Evolutionary conservation across 2,113 vertebrate species (phyloP), one percentile per base, ranked within the genome.

Genomic region (Dendrocopos noguchii): DNA sequence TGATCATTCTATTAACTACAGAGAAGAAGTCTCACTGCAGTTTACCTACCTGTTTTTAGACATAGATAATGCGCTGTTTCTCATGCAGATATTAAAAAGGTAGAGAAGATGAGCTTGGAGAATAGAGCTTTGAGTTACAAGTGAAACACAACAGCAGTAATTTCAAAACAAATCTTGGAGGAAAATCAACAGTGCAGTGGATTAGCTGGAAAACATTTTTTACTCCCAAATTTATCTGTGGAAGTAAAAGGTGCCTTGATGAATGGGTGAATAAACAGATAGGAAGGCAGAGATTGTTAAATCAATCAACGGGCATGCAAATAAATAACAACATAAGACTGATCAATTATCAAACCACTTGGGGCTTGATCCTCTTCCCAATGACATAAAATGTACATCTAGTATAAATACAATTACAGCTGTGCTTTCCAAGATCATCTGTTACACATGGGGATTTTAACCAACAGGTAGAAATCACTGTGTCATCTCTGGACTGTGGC

Each of bases 21-120:
- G 3, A 81, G 59, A 87, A 60, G 79, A 65, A 50, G 31, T 83
- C 42, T 94, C 19, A 10, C 50, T 83, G 80, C 46, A 55, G 81
- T 84, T 93, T 65, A 91, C 90, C 68, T 70, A 93, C 94, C 94
- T 95, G 90, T 5, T 90, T 83, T 73, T 74, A 60, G 80, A 81
- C 73, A 87, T 9, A 46, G 4, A 61, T 25, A 84, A 63, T 47
- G 84, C 18, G 73, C 29, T 89, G 22, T 28, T 91, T 90, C 73
- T 75, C 68, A 66, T 66, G 80, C n/a, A 86, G 68, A 46, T 65
- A 73, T 68, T 57, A 50, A 2, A 55, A 67, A 78, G 47, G 73
- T 63, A 83, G 66, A 68, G 94, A 78, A 72, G 24, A 67, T 25
- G 66, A 11, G 27, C 39, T 63, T 68, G 50, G 65, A 85, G 82